Conservation (phyloP, 53 echinoderm and acorn worm species). For the Stichopus horrens region DNA sequence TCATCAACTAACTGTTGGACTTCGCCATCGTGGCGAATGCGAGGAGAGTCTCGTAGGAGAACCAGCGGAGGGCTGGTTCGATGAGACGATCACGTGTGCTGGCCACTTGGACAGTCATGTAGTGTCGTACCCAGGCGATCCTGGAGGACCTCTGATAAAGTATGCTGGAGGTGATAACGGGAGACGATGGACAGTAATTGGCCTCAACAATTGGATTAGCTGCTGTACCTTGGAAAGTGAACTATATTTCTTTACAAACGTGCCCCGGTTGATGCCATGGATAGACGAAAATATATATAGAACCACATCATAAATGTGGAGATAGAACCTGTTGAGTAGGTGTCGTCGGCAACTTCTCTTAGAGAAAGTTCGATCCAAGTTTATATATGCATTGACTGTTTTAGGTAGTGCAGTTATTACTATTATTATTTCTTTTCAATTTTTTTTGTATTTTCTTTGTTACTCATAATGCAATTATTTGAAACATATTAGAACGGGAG, state of each 20-base stretch:
- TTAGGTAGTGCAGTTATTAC: no score
- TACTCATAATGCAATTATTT: no score
- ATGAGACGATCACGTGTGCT: constrained; percentile 27
- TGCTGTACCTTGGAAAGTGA: background rate
- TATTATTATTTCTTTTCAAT: no score
- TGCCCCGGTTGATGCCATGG: constrained; percentile 11
- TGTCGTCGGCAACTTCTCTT: no score
- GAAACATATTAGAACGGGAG: no score
- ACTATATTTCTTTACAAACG: constrained; percentile 26
- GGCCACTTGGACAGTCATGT: background rate
- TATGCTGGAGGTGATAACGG: background rate
- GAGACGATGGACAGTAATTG: constrained; percentile 20
- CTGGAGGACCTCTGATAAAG: constrained; percentile 25
- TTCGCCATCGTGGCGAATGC: background rate
- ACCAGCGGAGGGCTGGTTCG: background rate
- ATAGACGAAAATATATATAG: background rate
- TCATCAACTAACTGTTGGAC: background rate
- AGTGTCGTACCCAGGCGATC: background rate
- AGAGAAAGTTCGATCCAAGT: no score
- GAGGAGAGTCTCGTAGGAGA: background rate
- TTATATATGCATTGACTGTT: no score
- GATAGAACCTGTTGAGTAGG: no score
- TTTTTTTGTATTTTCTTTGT: no score
- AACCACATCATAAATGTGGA: background rate
- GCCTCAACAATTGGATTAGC: constrained; percentile 12